Base-by-base conservation (phyloP, 64 coral and sea anemone species). In the Dendrophyllia cribrosa region DNA sequence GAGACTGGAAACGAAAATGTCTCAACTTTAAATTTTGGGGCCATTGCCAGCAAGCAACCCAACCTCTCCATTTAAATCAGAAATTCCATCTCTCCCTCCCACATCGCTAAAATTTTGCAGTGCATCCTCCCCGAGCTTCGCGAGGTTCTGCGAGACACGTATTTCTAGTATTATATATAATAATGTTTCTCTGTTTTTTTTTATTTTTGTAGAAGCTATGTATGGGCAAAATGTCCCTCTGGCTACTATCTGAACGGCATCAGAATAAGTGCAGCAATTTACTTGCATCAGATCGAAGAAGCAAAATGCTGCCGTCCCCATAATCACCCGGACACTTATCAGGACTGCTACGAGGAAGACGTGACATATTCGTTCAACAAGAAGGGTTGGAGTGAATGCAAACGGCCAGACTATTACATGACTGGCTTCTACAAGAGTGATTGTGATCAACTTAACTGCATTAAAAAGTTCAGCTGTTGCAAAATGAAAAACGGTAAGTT, bases 391-490 rank as follows among this genome's bases (percentile, higher is more conserved):
- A 87, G 66, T 56, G 53, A 17, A 43, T 87, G 84, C 48, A 53
- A 68, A 12, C 20, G 53, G 17, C n/a, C 5, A 0, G 84, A 66
- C 46, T 87, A 71, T 16, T 87, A 58, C 49, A 59, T 72, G 84
- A 55, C 47, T 72, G 84, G 84, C n/a, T 26, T 87, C 20, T 87
- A 87, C 66, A 70, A 26, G 5, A 16, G 48, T 4, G 24, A 22
- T 7, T 87, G 84, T 20, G 44, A 87, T 21, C 13, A 55, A 3
- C 2, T 87, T 43, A 24, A 72, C 20, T 87, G 84, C 53, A 87
- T 87, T 72, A 66, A 87, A 56, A 87, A 59, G 49, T 55, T 87
- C 20, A 72, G 9, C 10, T 87, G 84, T 15, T 87, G 84, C 84
- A 72, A 10, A 3, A 87, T 87, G 84, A 59, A 64, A 19, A 64